Percentiles rank a stretch among this genome's conserved stretches.
phyloP scores from a whole-genome alignment of 2,797 vertebrate genomes.

The Acrossocheilus fasciatus region DNA sequence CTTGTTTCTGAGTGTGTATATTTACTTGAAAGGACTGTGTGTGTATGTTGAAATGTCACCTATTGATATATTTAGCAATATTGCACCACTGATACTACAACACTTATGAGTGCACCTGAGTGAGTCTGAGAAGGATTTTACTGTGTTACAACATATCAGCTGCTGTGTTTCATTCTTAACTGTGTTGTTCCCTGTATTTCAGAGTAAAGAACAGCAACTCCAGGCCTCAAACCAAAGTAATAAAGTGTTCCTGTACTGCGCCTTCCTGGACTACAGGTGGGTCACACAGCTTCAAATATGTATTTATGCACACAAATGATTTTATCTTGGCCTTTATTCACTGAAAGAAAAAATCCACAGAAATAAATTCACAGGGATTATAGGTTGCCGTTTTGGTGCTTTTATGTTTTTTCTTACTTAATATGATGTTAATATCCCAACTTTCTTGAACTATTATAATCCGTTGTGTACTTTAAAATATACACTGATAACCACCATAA shows the following conservation, averaged over 20 bases:
- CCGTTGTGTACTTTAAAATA: slow-evolving; percentile 5
- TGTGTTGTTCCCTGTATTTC: slow-evolving; percentile 66
- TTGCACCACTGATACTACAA: not conserved
- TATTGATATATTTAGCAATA: not conserved
- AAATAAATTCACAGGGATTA: not conserved
- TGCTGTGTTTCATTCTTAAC: slow-evolving; percentile 46
- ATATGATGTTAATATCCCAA: not conserved
- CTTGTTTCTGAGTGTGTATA: not conserved
- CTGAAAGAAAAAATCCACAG: not conserved
- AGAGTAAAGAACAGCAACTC: slow-evolving; percentile 84
- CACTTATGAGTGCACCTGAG: slow-evolving; percentile 9
- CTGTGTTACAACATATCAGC: not conserved
- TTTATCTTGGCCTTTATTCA: not conserved
- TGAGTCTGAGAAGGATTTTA: not conserved
- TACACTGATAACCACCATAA: not conserved
- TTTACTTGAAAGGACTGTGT: not conserved
- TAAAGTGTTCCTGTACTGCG: slow-evolving; percentile 89
- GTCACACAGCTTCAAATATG: slow-evolving; percentile 43
- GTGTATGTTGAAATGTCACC: not conserved
- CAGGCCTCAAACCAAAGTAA: slow-evolving; percentile 86
- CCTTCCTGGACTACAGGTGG: slow-evolving; percentile 95
- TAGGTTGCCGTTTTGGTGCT: not conserved
- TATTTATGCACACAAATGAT: not conserved
- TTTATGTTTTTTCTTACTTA: not conserved
- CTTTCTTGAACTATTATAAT: not conserved